A percentile compares a stretch with the other conserved stretches of the same genome.
These are phyloP conservation scores for Himalopsyche anomala DNA, from an alignment of 2,888 invertebrate genomes.

Conservation along the genomic window DNA sequence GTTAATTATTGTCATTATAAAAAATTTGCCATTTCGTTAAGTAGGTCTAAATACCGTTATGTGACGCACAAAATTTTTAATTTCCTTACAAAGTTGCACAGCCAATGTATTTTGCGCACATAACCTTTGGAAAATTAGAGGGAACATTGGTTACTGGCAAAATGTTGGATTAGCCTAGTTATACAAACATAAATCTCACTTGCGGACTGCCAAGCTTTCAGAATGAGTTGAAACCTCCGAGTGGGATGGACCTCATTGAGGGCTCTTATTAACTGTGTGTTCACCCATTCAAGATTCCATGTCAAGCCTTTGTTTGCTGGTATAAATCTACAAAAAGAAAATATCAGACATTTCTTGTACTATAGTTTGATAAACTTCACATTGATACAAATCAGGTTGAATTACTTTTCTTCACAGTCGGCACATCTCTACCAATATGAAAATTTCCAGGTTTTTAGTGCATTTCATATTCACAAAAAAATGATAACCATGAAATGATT, in stretches of 20 bases:
- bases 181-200: conserved; percentile 50
- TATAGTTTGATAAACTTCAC: too few relatives aligned
- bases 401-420: background rate
- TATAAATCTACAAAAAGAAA: background rate
- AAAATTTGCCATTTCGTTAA: too few relatives aligned
- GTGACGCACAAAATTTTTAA: too few relatives aligned
- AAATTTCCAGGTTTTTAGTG: background rate
- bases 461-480: background rate
- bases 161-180: background rate
- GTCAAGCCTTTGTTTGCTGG: conserved; percentile 32
- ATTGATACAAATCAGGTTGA: background rate
- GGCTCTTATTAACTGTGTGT: conserved; percentile 49
- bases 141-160: too few relatives aligned
- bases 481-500: too few relatives aligned
- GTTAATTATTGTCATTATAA: too few relatives aligned
- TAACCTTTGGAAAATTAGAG: too few relatives aligned
- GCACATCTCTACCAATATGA: background rate
- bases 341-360: too few relatives aligned
- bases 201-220: conserved; percentile 60
- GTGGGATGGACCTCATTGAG: conserved; percentile 4
- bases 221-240: conserved; percentile 25
- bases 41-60: too few relatives aligned
- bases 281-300: conserved; percentile 53
- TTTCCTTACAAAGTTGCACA: too few relatives aligned
- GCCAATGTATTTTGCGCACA: too few relatives aligned